Percentiles rank a stretch among this genome's conserved stretches.
Conservation (phyloP, 2,113 vertebrate genomes). For the Turdus rufiventris region DNA sequence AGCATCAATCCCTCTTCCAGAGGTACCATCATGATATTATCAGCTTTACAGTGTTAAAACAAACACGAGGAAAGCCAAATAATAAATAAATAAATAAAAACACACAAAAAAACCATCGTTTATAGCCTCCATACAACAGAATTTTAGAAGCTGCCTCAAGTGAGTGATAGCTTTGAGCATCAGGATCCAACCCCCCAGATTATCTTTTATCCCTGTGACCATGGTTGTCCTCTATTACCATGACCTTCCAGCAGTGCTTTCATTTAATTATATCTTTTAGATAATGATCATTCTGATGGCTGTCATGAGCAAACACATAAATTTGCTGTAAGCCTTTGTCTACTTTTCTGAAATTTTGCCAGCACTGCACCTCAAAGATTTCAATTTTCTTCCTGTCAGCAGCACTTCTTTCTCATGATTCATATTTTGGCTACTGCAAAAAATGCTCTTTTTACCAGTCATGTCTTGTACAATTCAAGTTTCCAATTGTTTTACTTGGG, state of each 20-base stretch:
- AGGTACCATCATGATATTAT: not conserved
- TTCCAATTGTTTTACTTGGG: not conserved
- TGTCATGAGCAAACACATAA: not conserved
- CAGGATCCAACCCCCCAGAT: not conserved
- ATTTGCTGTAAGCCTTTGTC: constrained; percentile 12
- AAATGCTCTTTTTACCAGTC: not conserved
- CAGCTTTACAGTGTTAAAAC: not conserved
- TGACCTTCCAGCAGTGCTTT: not conserved
- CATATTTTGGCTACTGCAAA: not conserved
- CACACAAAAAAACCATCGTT: not conserved
- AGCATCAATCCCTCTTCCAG: not conserved
- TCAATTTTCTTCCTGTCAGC: constrained; percentile 30
- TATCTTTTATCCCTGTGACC: not conserved
- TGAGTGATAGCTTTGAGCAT: not conserved
- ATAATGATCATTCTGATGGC: not conserved
- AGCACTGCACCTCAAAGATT: constrained; percentile 20
- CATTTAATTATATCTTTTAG: not conserved
- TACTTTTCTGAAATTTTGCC: constrained; percentile 40
- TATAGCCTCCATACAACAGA: not conserved
- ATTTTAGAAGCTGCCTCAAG: not conserved
- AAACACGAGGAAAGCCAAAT: not conserved
- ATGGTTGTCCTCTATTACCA: not conserved
- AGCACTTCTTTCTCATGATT: not conserved
- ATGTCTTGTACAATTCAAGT: not conserved
- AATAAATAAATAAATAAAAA: not conserved